Evolutionary conservation across 1,140 invertebrate species (phyloP).

Genomic region (Cotesia chilonis): DNA sequence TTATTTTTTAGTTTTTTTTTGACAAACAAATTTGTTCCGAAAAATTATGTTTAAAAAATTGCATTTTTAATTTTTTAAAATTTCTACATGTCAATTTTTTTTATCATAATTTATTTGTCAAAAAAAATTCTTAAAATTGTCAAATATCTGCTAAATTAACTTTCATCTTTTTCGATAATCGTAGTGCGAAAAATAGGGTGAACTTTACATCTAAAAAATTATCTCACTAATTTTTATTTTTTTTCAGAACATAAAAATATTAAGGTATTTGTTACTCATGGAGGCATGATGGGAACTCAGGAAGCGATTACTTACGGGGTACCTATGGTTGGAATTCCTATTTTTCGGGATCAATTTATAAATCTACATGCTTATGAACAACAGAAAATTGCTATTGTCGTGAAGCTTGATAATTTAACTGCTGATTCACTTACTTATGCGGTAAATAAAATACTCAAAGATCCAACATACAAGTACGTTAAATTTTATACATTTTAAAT

Average conservation of each 20-base stretch:
- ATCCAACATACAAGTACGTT: slow-evolving; percentile 39
- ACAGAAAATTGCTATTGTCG: slow-evolving; percentile 33
- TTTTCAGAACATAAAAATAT: slow-evolving; percentile 52
- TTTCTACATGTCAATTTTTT: no score
- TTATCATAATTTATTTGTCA: no score
- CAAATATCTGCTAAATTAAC: no score
- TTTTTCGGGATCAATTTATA: slow-evolving; percentile 41
- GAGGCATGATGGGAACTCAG: slow-evolving; percentile 58
- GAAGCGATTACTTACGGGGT: slow-evolving; percentile 59
- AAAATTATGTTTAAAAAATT: no score
- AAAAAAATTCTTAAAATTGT: no score
- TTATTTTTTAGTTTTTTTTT: no score
- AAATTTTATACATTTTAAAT: neutral
- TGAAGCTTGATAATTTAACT: slow-evolving; percentile 39
- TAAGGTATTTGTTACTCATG: slow-evolving; percentile 62
- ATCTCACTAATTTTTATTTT: neutral
- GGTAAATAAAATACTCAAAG: slow-evolving; percentile 37
- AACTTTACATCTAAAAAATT: no score
- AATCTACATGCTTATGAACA: slow-evolving; percentile 33
- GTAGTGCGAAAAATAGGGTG: no score
- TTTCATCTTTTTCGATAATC: no score
- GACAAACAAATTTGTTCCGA: no score
- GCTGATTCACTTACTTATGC: slow-evolving; percentile 36
- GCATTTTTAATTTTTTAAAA: no score
- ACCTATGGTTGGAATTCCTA: slow-evolving; percentile 60